A percentile compares a stretch with the other conserved stretches of the same genome.
Evolutionary conservation across 2,888 invertebrate species (phyloP).

Genomic region (Drosophila rellima): DNA sequence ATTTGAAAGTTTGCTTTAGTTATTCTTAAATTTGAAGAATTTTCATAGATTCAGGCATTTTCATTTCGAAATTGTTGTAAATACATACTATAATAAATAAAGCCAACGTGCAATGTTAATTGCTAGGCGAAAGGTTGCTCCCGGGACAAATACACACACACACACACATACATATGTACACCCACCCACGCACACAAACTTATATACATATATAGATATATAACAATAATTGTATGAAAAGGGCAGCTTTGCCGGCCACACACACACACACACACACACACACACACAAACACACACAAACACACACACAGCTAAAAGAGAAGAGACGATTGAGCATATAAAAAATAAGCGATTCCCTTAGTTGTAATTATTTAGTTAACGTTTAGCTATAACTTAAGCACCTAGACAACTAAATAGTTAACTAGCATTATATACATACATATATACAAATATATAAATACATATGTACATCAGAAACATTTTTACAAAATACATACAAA

Average conservation of each 20-base stretch:
- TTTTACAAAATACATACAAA: conserved; percentile 35
- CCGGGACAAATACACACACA: conserved; percentile 26
- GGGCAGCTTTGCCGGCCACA: too few species aligned
- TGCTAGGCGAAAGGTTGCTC: conserved; percentile 44
- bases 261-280: too few species aligned
- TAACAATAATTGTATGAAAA: conserved; percentile 22
- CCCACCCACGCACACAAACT: conserved; percentile 50
- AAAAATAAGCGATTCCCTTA: conserved; percentile 72
- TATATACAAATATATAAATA: conserved; percentile 27
- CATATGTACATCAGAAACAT: conserved; percentile 41
- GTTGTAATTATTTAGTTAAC: conserved; percentile 70
- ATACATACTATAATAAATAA: conserved; percentile 32
- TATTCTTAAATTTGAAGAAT: not conserved
- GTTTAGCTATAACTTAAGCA: conserved; percentile 55
- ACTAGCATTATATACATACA: conserved; percentile 54
- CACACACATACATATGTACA: conserved; percentile 50
- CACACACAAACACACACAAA: conserved; percentile 30
- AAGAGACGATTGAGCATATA: conserved; percentile 47
- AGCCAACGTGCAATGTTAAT: conserved; percentile 60
- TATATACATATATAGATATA: conserved; percentile 13
- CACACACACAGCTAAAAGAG: conserved; percentile 32
- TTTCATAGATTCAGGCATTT: conserved; percentile 41
- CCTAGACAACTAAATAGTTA: conserved; percentile 59
- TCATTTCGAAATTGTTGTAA: conserved; percentile 52
- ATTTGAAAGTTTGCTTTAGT: conserved; percentile 1